phyloP scores from a whole-genome alignment of 1,140 invertebrate species.

The Oryctes rhinoceros region DNA sequence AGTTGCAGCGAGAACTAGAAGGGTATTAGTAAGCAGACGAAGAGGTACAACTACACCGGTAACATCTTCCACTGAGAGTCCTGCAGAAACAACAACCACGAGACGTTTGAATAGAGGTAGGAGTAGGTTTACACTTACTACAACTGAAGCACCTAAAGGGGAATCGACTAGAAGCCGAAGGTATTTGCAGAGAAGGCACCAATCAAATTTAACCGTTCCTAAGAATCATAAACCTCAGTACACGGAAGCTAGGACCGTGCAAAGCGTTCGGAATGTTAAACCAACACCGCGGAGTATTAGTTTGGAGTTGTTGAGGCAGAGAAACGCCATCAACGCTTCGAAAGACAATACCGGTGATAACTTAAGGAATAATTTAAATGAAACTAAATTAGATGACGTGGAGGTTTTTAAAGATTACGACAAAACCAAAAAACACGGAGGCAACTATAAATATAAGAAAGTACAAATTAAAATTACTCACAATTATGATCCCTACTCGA shows the following conservation, averaged over 20 bases:
- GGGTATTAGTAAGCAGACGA: not conserved
- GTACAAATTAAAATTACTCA: constrained; percentile 32
- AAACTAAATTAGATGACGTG: constrained; percentile 38
- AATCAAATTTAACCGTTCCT: not conserved
- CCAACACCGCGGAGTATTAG: constrained; percentile 24
- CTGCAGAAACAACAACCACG: not conserved
- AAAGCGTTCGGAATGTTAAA: not conserved
- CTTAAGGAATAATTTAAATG: not conserved
- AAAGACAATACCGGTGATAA: not conserved
- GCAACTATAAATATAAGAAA: constrained; percentile 46
- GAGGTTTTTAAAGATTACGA: constrained; percentile 51
- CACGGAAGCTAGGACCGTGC: not conserved
- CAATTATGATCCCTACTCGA: not conserved
- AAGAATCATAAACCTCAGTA: constrained; percentile 3
- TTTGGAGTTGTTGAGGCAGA: constrained; percentile 9
- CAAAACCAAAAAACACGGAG: constrained; percentile 49
- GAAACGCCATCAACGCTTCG: no score
- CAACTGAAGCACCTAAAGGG: not conserved
- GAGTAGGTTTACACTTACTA: not conserved
- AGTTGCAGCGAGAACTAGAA: not conserved
- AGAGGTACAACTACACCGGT: not conserved
- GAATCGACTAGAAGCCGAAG: constrained; percentile 12
- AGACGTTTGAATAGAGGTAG: not conserved
- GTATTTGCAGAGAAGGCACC: not conserved
- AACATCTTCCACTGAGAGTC: not conserved